Evolutionary conservation across 2,888 invertebrate species (phyloP), one percentile per base, ranked within the genome.

Genomic region (Polymixis lichenea): DNA sequence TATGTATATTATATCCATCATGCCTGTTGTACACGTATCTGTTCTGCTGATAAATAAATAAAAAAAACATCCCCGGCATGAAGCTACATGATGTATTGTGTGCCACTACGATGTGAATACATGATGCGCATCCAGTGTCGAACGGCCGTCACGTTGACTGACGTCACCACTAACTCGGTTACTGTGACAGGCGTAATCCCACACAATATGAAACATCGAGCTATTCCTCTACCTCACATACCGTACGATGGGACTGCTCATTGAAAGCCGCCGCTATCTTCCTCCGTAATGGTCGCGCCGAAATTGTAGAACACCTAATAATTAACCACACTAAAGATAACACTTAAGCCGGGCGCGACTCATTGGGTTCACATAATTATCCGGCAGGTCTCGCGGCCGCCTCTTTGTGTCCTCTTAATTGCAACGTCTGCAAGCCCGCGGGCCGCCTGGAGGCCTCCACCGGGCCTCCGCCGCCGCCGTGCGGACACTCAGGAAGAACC

Each of bases 351-450:
- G 28, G 25, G 70, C 71, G 69, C 67, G 61, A 76, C 60, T 71
- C 86, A 86, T 80, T 66, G 84, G 66, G 56, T 77, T 78, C 78
- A 78, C 76, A 79, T 87, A 87, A 87, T 87, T 85, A 86, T 87
- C 87, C 87, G 87, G 86, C 62, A 67, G 82, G 65, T 79, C 65
- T 71, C 65, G 70, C 75, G 64, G 72, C 66, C 15, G 65, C 67
- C 73, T 75, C 79, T 87, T 87, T 87, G 83, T 83, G 85, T 75
- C 73, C 67, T 77, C 66, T 85, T 86, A 86, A 87, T 87, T 87
- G 86, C 65, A 55, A 80, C 76, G 74, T 78, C 67, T 67, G 58
- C 74, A 76, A 72, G 72, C 64, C 60, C 51, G 43, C 68, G 56
- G 69, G 56, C 58, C 38, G 32, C 61, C 74, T 70, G n/a, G 64